Evolutionary conservation across 1,140 invertebrate species (phyloP), one percentile per base, ranked within the genome.

Genomic region (Augochlora pura): DNA sequence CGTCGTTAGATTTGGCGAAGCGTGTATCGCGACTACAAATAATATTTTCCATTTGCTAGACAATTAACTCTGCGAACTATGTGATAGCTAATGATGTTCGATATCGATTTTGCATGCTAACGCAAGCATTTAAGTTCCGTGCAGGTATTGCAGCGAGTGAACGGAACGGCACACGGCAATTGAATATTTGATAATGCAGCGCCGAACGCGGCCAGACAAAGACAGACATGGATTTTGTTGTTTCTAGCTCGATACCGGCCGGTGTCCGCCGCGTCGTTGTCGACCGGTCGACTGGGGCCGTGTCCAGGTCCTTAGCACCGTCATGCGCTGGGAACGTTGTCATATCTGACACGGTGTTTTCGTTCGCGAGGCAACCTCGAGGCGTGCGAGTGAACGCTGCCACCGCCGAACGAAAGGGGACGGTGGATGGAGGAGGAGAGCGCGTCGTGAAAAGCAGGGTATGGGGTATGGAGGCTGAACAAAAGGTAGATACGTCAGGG

Each of bases 81-180:
- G 65, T 68, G 68, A 12, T 32, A 69, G 64, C 42, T 57, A 54
- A 32, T 27, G 73, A 73, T 38, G 68, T 46, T 52, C 38, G 74
- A 78, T 85, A 85, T 85, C 77, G 84, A 86, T 75, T 86, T 86
- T 78, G 74, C 62, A 83, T 83, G 70, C 71, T 70, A 83, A 86
- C 70, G 83, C 67, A 67, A 76, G 9, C 21, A 42, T 65, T 65
- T 65, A 21, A 8, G 38, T 64, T 27, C 32, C 7, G 27, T 10
- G 39, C 10, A n/a, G 63, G 12, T 39, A 42, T 42, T 12, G 63
- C 63, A 12, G 42, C 12, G 39, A 25, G 14, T 12, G 39, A 39
- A n/a, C 39, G 42, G 39, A 39, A n/a, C 39, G 42, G 10, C 12
- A 46, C 25, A 46, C 25, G 39, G 21, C 39, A 49, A 49, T 66